Evolutionary conservation across 2,888 invertebrate species (phyloP), one percentile per base, ranked within the genome.

Genomic region (Drosophila mettleri): DNA sequence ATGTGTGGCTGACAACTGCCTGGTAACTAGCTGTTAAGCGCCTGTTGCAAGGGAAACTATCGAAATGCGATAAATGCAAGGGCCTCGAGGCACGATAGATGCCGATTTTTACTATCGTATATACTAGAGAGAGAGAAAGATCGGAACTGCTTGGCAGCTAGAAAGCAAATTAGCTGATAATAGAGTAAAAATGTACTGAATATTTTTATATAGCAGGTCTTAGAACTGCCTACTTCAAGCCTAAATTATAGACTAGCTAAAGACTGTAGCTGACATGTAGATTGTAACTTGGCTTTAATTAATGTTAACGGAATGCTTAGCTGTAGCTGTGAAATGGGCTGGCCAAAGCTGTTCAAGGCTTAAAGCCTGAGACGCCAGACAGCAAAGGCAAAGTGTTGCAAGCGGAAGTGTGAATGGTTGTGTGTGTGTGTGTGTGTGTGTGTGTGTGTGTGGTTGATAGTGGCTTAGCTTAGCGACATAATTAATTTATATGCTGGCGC

Each of bases 401-500:
- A 8, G 31, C 43, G 58, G 27, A 60, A 69, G 39, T 52, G 29
- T 46, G 18, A 24, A 2, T 34, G 48, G 52, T 38, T 38, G 29
- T 33, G n/a, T 55, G 24, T 45, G 9, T 51, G 27, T 39, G 41
- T 58, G 55, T 38, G 27, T 16, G 22, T 14, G 33, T 16, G 38
- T 41, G 51, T n/a, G 12, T 43, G 18, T 36, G 38, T 45, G 52
- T 43, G 48, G 29, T 38, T 38, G 58, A 38, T 41, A 24, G 48
- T 39, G 33, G 39, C 43, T 51, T 39, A 38, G 36, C 62, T 68
- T 69, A 54, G 80, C 70, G 70, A 69, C 82, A 86, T 86, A 85
- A 85, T 85, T 85, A 86, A 85, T 85, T 86, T 80, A 76, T 84
- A 80, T 61, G 74, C 70, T 66, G 68, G 58, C 46, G 58, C 45